Base-by-base conservation (phyloP, 2,113 vertebrate species). In the Corythornis vintsioides region DNA sequence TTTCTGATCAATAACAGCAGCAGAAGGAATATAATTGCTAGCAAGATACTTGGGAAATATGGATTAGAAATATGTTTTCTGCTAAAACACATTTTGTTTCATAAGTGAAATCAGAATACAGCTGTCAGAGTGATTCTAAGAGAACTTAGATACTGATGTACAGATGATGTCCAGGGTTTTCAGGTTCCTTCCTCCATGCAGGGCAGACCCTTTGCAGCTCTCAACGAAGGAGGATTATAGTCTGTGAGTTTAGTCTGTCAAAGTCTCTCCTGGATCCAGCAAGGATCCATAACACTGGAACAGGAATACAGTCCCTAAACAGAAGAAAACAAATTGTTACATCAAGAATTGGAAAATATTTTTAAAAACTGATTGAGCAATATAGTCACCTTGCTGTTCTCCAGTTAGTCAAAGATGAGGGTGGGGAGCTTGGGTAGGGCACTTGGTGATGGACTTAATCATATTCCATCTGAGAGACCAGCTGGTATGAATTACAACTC, bases 371-470 rank as follows among this genome's bases (percentile, higher is more conserved):
- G 13, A 2, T 4, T 15, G 16, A 56, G 61, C 19, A 38, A 5
- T 35, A 1, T 16, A 35, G 14, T 56, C 7, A 0, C 13, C 29
- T 18, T 53, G 29, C 50, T 70, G 1, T 38, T 88, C 18, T 66
- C 9, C 24, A 8, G 19, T 40, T 56, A 56, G 28, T 21, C 11
- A 13, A 57, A 75, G 71, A 35, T 47, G 57, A 85, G 48, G n/a
- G 40, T 71, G 66, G 53, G 48, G 26, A 77, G 52, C 60, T 42
- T 16, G 35, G 64, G 18, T 77, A 35, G 42, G 56, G 35, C n/a
- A 1, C 13, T 26, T 0, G 1, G 40, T 40, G 65, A 17, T 17
- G 2, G 0, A 8, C 20, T 35, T 9, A 50, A n/a, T 31, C 2
- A 0, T 24, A 2, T 50, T 33, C 13, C 65, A 43, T 33, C 65